Percentiles rank a stretch among this genome's conserved stretches.
These are phyloP conservation scores for Enteromius treurensis DNA, from an alignment of 2,797 vertebrate species.

Conservation along the genomic window DNA sequence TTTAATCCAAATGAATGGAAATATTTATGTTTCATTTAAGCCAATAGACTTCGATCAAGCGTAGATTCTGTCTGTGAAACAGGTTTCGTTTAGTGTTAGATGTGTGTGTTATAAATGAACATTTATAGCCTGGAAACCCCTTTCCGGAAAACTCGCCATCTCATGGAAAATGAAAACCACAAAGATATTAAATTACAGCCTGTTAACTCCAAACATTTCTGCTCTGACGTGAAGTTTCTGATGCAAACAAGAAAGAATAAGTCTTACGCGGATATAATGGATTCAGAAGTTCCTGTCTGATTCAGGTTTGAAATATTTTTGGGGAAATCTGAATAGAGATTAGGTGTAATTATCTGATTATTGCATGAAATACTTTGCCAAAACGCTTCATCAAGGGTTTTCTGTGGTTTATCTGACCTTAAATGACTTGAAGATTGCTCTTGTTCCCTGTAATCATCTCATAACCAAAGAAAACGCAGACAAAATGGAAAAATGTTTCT, in stretches of 20 bases:
- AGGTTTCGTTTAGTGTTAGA: background rate
- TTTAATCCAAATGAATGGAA: background rate
- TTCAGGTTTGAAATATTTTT: constrained; percentile 33
- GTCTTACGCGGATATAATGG: constrained; percentile 20
- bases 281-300: constrained; percentile 14
- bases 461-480: constrained; percentile 1
- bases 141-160: constrained; percentile 72
- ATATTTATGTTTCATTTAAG: background rate
- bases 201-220: constrained; percentile 14
- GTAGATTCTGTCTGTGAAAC: background rate
- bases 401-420: background rate
- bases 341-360: constrained; percentile 19
- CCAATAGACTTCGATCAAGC: too few species aligned
- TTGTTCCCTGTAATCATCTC: background rate
- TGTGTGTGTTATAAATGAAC: constrained; percentile 8
- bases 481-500: background rate
- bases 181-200: constrained; percentile 76
- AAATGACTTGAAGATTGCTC: background rate
- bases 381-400: background rate
- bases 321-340: constrained; percentile 45
- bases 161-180: constrained; percentile 76
- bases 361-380: background rate
- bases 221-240: background rate
- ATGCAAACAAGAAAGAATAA: constrained; percentile 6
- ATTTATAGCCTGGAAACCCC: background rate